Conservation (phyloP, 37 sponge, comb jelly and placozoan genomes). For the Diacarnus erythraeanus region DNA sequence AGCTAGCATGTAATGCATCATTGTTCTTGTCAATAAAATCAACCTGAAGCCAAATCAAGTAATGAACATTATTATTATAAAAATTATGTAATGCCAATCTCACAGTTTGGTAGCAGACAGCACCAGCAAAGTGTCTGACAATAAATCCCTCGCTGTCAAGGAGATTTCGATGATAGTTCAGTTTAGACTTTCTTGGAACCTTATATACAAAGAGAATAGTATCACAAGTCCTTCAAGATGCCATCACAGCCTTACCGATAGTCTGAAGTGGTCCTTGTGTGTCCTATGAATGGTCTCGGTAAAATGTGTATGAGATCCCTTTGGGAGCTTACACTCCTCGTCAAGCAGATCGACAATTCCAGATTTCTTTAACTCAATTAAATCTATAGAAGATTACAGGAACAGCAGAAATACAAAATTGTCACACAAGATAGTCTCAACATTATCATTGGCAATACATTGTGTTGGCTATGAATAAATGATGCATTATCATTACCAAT, state of each 20-base stretch:
- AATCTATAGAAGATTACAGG: constrained; percentile 34
- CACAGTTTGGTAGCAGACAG: constrained; percentile 94
- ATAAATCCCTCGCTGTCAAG: constrained; percentile 92
- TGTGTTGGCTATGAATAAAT: no score
- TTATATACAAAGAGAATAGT: neutral
- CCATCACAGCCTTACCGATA: constrained; percentile 51
- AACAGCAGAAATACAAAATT: no score
- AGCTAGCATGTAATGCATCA: constrained; percentile 87
- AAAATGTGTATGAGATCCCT: constrained; percentile 76
- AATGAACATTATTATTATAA: neutral
- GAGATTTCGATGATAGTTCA: constrained; percentile 69
- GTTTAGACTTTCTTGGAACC: constrained; percentile 84
- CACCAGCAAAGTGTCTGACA: constrained; percentile 95
- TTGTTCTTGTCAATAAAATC: constrained; percentile 96
- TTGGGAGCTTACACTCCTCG: constrained; percentile 91
- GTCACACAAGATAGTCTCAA: no score
- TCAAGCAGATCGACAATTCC: constrained; percentile 91
- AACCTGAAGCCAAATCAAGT: constrained; percentile 20
- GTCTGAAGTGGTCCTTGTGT: constrained; percentile 87
- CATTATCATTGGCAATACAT: no score
- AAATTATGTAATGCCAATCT: neutral
- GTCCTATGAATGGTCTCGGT: constrained; percentile 68
- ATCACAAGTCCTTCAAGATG: neutral
- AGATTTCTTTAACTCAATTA: constrained; percentile 62
- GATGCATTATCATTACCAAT: constrained; percentile 63